Percentiles rank a stretch among this genome's conserved stretches.
Conservation (phyloP, 2,113 vertebrate genomes). For the Rafetus swinhoei region DNA sequence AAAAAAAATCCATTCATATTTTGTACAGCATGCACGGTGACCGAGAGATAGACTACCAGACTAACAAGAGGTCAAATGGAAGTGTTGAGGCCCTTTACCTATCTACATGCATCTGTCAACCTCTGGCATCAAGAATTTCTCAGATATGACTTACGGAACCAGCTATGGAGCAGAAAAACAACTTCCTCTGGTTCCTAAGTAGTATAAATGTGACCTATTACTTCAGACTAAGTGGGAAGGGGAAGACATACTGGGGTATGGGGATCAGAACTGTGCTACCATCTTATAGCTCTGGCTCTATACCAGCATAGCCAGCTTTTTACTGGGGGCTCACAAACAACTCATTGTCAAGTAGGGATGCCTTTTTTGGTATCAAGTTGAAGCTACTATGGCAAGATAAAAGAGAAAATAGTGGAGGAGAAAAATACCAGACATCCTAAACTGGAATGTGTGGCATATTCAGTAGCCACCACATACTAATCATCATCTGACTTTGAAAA, state of each 20-base stretch:
- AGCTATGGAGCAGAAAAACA: not conserved
- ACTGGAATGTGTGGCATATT: constrained; percentile 1
- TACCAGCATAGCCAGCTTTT: accelerated
- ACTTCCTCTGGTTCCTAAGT: not conserved
- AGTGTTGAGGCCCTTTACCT: not conserved
- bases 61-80: not conserved
- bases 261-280: not conserved
- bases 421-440: not conserved
- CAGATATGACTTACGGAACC: not conserved
- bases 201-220: not conserved
- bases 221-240: not conserved
- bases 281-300: not conserved
- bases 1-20: not conserved
- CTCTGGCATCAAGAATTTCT: not conserved
- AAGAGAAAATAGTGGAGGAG: constrained; percentile 13
- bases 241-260: not conserved
- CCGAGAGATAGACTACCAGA: not conserved
- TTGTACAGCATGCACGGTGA: not conserved
- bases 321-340: constrained; percentile 12
- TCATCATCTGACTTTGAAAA: not conserved
- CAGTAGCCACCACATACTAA: not conserved
- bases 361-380: not conserved
- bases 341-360: not conserved
- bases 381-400: constrained; percentile 21
- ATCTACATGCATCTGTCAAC: accelerated